Conservation (phyloP, 2,113 vertebrate genomes). For the Oreochromis tanganicae region DNA sequence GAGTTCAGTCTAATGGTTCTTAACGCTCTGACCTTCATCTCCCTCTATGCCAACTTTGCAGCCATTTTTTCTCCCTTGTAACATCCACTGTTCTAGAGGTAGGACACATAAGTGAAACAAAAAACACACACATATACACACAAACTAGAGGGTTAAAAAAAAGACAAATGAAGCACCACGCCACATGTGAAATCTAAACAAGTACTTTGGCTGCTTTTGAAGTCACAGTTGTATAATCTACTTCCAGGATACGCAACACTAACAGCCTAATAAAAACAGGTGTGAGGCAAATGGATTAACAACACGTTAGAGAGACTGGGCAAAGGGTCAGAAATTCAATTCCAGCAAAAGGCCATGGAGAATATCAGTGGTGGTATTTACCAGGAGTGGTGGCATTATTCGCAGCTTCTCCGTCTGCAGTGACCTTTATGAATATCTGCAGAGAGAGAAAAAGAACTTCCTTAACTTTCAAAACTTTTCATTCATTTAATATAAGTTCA, state of each 20-base stretch:
- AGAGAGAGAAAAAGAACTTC: neutral
- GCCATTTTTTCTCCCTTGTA: slow-evolving; percentile 59
- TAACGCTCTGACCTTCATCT: slow-evolving; percentile 53
- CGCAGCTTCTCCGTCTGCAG: slow-evolving; percentile 78
- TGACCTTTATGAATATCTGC: slow-evolving; percentile 96
- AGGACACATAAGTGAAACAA: neutral
- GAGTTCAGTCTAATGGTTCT: neutral
- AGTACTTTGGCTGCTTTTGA: neutral
- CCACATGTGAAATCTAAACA: neutral
- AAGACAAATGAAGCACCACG: neutral
- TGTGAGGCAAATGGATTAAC: neutral
- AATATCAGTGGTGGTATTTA: slow-evolving; percentile 60
- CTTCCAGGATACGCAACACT: neutral
- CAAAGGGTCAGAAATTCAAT: slow-evolving; percentile 4
- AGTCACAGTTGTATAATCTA: neutral
- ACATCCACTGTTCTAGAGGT: slow-evolving; percentile 71
- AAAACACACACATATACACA: slow-evolving; percentile 7
- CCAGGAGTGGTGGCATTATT: slow-evolving; percentile 73
- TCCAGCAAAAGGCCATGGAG: slow-evolving; percentile 13
- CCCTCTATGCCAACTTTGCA: slow-evolving; percentile 29
- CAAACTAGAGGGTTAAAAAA: slow-evolving; percentile 2
- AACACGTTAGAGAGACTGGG: neutral
- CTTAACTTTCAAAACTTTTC: neutral
- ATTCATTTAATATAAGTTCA: neutral
- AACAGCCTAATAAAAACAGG: neutral